phyloP scores from a whole-genome alignment of 2,113 vertebrate species.

The Elephantulus edwardii region DNA sequence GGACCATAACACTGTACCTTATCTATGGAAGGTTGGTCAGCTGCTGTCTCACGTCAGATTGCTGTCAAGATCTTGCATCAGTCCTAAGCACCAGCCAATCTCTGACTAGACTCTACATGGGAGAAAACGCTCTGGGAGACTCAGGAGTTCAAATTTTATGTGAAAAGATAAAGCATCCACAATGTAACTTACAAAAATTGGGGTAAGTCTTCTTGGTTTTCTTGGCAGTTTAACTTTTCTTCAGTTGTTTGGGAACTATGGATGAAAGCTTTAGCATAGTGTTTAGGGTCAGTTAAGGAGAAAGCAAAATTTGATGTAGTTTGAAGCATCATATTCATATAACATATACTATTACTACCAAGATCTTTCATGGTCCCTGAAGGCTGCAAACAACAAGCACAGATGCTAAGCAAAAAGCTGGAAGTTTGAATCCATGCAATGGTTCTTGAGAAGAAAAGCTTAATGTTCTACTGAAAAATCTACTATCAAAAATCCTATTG shows the following conservation, averaged over 20 bases:
- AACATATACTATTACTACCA: neutral
- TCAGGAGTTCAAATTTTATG: conserved; percentile 58
- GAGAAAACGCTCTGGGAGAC: conserved; percentile 70
- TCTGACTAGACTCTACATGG: conserved; percentile 74
- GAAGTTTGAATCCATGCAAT: too few relatives aligned
- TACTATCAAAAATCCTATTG: too few relatives aligned
- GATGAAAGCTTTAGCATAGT: too few relatives aligned
- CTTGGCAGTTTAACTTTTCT: neutral
- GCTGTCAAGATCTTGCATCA: conserved; percentile 72
- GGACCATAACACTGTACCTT: neutral
- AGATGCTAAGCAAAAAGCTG: neutral
- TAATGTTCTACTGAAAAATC: too few relatives aligned
- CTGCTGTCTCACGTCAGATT: conserved; percentile 76
- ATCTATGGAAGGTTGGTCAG: conserved; percentile 81
- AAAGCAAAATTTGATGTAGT: neutral
- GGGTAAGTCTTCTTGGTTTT: conserved; percentile 43
- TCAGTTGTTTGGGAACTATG: neutral
- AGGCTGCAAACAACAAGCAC: neutral
- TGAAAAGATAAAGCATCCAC: conserved; percentile 42
- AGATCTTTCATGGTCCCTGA: neutral
- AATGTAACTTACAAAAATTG: conserved; percentile 65
- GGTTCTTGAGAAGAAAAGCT: too few relatives aligned
- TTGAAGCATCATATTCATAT: neutral
- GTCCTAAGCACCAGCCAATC: conserved; percentile 69
- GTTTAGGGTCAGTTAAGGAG: neutral